Evolutionary conservation across 2,797 vertebrate species (phyloP), one percentile per base, ranked within the genome.

Genomic region (Apodemus agrarius): DNA sequence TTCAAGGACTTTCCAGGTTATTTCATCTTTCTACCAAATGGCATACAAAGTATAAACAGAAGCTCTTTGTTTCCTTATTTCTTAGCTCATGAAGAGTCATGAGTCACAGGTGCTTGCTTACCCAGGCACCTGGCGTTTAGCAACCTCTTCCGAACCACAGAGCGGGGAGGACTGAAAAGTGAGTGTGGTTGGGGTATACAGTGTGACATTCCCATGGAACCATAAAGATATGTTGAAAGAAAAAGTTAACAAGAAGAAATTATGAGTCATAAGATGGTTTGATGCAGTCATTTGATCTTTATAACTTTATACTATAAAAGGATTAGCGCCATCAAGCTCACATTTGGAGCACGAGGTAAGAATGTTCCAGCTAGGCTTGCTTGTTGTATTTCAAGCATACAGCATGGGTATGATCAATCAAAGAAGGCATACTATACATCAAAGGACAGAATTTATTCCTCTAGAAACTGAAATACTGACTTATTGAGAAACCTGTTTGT

Each of bases 401-500:
- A 43, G 12, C 34, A 54, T 22, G 6, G 7, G 29, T 24, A n/a
- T 49, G 6, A 4, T 81, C 57, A 87, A 67, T 16, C 57, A 82
- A 3, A 14, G 11, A 75, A 37, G 34, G 8, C 34, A 24, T 19
- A 57, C 37, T 78, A 29, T 5, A 24, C 87, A 17, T 43, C 24
- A 81, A 29, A 75, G 26, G 1, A 22, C 16, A 65, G 37, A 49
- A 82, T 37, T 65, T 49, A 3, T 65, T 85, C 40, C 31, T 80
- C 46, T 40, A 26, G 67, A 2, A 88, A 19, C 9, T 31, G 16
- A 59, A 96, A 46, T 2, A 34, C 69, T 63, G 83, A n/a, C 5
- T 34, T 37, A 12, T 79, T 49, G 61, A 92, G 79, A 95, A 97
- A 95, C 97, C 89, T 69, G 96, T 96, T 96, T 19, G n/a, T 40